Conservation (phyloP, 30 jellyfish, hydroid and myxozoan genomes). For the Cassiopea xamachana region DNA sequence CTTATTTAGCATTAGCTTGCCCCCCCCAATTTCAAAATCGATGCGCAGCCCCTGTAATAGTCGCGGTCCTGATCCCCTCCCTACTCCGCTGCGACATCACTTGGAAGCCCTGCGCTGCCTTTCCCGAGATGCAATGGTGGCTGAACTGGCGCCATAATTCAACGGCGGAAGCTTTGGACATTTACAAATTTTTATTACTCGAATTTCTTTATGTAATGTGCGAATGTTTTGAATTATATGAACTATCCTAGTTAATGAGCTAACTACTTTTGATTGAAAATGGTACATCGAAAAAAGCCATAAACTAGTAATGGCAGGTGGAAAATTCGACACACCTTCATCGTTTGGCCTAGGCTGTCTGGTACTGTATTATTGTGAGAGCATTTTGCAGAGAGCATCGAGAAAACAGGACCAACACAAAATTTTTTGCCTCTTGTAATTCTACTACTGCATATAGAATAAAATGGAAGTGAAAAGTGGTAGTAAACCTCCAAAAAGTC, state of each 20-base stretch:
- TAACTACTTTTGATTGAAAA: background rate
- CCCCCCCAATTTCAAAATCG: too few species aligned
- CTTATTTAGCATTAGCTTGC: background rate
- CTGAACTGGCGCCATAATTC: conserved; percentile 1
- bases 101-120: background rate
- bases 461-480: conserved; percentile 2
- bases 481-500: conserved; percentile 37
- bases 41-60: too few species aligned
- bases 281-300: background rate
- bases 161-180: background rate
- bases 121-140: background rate
- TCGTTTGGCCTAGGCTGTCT: background rate
- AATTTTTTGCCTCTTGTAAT: background rate
- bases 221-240: background rate
- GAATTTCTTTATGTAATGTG: background rate
- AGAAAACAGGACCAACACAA: too few species aligned
- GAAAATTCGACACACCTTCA: background rate
- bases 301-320: conserved; percentile 18
- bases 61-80: too few species aligned
- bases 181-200: background rate
- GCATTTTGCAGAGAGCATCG: too few species aligned
- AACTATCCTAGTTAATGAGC: background rate
- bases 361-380: too few species aligned
- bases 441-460: background rate
- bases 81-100: background rate